phyloP scores from a whole-genome alignment of 2,797 vertebrate species.

The Paratrypauchen microcephalus region DNA sequence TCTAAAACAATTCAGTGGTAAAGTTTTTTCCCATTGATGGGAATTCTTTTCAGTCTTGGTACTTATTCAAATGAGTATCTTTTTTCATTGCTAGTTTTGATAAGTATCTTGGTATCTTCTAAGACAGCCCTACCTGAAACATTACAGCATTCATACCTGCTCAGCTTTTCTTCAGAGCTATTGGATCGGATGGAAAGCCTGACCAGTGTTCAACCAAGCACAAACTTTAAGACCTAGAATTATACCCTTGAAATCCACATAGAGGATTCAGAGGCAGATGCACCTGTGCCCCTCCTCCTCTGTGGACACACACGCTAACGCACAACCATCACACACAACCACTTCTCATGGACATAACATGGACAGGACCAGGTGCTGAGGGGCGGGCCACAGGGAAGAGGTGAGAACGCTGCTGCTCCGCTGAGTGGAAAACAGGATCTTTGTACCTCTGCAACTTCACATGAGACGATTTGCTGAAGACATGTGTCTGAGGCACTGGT shows the following conservation, averaged over 20 bases:
- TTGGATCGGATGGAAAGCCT: slow-evolving; percentile 22
- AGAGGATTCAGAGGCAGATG: slow-evolving; percentile 42
- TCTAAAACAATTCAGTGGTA: too few species aligned
- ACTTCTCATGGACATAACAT: slow-evolving; percentile 23
- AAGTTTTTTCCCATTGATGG: too few species aligned
- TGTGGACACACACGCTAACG: slow-evolving; percentile 49
- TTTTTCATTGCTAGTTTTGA: not conserved
- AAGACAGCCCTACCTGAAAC: slow-evolving; percentile 14
- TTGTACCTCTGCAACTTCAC: slow-evolving; percentile 82
- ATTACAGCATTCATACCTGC: slow-evolving; percentile 24
- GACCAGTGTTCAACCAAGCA: slow-evolving; percentile 1
- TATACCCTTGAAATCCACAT: slow-evolving; percentile 30
- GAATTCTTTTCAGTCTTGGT: not conserved
- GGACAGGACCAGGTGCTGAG: slow-evolving; percentile 66
- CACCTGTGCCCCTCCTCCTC: slow-evolving; percentile 55
- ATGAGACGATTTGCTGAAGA: slow-evolving; percentile 65
- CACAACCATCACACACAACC: slow-evolving; percentile 38
- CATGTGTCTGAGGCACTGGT: slow-evolving; percentile 38
- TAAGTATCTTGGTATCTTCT: not conserved
- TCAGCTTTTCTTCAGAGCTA: slow-evolving; percentile 27
- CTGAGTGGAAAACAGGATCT: slow-evolving; percentile 82
- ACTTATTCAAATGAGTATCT: not conserved
- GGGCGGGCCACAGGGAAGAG: slow-evolving; percentile 72
- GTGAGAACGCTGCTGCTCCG: slow-evolving; percentile 73
- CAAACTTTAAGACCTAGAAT: slow-evolving; percentile 33